Evolutionary conservation across 2,888 invertebrate species (phyloP), one percentile per base, ranked within the genome.

Genomic region (Hybos culiciformis): DNA sequence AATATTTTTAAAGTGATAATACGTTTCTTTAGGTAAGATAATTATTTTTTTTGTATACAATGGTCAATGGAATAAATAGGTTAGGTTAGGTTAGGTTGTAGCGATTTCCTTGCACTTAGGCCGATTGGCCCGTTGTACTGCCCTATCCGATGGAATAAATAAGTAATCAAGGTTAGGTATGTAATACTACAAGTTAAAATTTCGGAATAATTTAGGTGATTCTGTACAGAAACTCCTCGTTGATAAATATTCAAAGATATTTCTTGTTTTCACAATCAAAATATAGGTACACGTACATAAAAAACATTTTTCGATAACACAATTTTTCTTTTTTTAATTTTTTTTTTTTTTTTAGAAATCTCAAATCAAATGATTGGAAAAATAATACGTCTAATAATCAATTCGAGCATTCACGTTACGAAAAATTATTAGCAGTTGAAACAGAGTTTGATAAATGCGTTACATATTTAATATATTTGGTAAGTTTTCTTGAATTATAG

Each of bases 1-100:
- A 78, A 78, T 58, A 77, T 83, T 15, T 82, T 84, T 54, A 75
- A 75, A 39, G 75, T 83, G 7, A 77, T 82, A 29, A 59, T 85
- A 49, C 78, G 81, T 55, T 64, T 64, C 48, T 62, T 61, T 56
- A 58, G 58, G 64, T 64, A 43, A 48, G 56, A 53, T 33, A n/a
- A n/a, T n/a, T n/a, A n/a, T n/a, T 36, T 44, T 43, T 39, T 29
- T 3, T 23, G 19, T 8, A n/a, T n/a, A n/a, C n/a, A n/a, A n/a
- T n/a, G n/a, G n/a, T n/a, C n/a, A n/a, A n/a, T n/a, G n/a, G n/a
- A n/a, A n/a, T n/a, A n/a, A n/a, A n/a, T n/a, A n/a, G n/a, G n/a
- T n/a, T n/a, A n/a, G n/a, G n/a, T n/a, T n/a, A n/a, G n/a, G n/a
- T n/a, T n/a, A n/a, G n/a, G n/a, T n/a, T n/a, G n/a, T n/a, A n/a